Percentiles rank a stretch among this genome's conserved stretches.
phyloP scores from a whole-genome alignment of 2,797 vertebrate species.

The Anas acuta region DNA sequence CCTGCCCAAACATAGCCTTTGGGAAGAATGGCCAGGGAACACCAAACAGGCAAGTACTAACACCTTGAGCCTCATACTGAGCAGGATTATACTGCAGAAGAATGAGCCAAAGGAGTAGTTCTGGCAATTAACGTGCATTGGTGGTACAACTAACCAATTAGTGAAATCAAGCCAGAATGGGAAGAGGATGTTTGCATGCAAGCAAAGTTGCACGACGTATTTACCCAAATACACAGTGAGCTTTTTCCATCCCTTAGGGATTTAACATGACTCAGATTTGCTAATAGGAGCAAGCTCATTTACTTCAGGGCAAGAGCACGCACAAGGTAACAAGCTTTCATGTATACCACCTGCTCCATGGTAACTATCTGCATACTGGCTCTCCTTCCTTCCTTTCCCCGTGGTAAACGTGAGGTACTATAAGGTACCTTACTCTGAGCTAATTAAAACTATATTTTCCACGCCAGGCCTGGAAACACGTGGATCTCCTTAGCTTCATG shows the following conservation, averaged over 20 bases:
- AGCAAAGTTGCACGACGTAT: not conserved
- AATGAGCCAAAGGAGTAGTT: not conserved
- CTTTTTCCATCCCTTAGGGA: not conserved
- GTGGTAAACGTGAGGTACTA: not conserved
- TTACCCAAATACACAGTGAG: not conserved
- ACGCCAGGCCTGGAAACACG: not conserved
- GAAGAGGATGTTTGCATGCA: not conserved
- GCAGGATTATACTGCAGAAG: not conserved
- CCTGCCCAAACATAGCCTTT: conserved; percentile 5
- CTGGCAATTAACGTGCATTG: not conserved
- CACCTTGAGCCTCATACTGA: not conserved
- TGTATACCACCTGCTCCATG: not conserved
- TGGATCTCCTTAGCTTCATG: not conserved
- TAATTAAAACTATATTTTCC: not conserved
- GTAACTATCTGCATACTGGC: not conserved
- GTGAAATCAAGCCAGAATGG: not conserved
- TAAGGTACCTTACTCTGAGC: not conserved
- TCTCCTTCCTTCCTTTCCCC: not conserved
- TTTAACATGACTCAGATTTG: conserved; percentile 22
- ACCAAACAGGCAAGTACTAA: not conserved
- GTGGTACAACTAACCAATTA: not conserved
- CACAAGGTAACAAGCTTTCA: not conserved
- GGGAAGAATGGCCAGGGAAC: not conserved
- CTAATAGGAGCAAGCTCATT: not conserved
- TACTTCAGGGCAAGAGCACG: conserved; percentile 1